These are phyloP conservation scores for Boleophthalmus pectinirostris DNA, from an alignment of 2,113 vertebrate genomes.

Conservation along the genomic window DNA sequence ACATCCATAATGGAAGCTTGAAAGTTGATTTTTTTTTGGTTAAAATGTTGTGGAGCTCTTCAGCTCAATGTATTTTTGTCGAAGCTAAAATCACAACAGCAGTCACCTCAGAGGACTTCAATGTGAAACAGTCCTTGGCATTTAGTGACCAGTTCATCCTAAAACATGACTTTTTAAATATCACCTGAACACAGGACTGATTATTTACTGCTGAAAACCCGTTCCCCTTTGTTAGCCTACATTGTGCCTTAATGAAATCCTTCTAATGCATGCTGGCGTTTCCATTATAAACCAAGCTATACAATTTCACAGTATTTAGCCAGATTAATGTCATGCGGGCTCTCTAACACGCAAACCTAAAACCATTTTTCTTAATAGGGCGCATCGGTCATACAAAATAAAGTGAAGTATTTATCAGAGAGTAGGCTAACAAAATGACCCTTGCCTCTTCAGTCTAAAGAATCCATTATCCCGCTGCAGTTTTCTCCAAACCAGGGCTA, in stretches of 20 bases:
- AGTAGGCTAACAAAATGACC: constrained; percentile 38
- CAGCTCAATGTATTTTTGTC: no score
- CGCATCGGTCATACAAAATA: constrained; percentile 35
- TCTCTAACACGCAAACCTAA: constrained; percentile 18
- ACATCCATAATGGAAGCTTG: no score
- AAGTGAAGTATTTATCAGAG: constrained; percentile 54
- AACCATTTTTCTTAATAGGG: constrained; percentile 40
- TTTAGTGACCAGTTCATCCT: neutral
- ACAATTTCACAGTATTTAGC: constrained; percentile 30
- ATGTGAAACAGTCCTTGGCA: neutral
- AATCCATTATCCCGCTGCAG: constrained; percentile 67
- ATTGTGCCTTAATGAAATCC: constrained; percentile 19
- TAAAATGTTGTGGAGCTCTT: no score
- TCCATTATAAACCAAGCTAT: constrained; percentile 33
- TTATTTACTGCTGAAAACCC: neutral
- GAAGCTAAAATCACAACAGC: no score
- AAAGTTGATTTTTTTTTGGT: no score
- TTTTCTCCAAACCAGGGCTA: constrained; percentile 64
- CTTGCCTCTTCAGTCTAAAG: constrained; percentile 42
- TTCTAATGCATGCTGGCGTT: constrained; percentile 19
- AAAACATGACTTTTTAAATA: neutral
- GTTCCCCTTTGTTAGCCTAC: constrained; percentile 1
- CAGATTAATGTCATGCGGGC: constrained; percentile 24
- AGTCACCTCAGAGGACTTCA: no score
- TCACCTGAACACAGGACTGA: neutral